Conservation (phyloP, 1,140 invertebrate species). For the Hormaphis cornu region DNA sequence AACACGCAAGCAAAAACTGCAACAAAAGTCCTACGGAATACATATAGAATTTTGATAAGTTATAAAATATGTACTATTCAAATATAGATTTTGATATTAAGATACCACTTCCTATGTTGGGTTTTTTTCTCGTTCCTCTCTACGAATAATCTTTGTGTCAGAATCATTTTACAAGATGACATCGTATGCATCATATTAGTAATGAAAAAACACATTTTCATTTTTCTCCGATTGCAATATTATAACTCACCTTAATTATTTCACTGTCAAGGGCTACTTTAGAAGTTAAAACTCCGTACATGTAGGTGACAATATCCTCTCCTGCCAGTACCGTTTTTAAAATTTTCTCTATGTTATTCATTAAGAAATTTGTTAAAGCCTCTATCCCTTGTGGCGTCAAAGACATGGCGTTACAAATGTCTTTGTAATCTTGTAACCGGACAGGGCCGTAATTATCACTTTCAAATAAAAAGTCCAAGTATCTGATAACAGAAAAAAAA, state of each 20-base stretch:
- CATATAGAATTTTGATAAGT: no score
- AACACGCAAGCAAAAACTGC: no score
- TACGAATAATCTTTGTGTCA: no score
- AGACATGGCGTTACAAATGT: not conserved
- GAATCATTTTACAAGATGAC: no score
- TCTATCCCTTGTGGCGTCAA: not conserved
- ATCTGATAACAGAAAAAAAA: not conserved
- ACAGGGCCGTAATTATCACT: not conserved
- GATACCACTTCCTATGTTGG: no score
- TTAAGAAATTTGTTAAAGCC: not conserved
- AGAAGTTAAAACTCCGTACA: not conserved
- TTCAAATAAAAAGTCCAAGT: not conserved
- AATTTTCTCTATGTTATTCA: not conserved
- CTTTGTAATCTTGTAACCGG: conserved; percentile 4
- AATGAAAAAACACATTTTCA: no score
- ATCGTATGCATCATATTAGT: no score
- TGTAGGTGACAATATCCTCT: not conserved
- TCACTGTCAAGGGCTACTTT: conserved; percentile 4
- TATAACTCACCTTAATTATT: conserved; percentile 6
- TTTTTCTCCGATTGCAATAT: no score
- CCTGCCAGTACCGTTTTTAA: not conserved
- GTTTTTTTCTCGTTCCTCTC: no score
- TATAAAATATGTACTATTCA: no score
- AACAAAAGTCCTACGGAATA: no score
- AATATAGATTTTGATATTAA: no score